phyloP scores from a whole-genome alignment of 2,888 invertebrate species.

The Dusona sp. region DNA sequence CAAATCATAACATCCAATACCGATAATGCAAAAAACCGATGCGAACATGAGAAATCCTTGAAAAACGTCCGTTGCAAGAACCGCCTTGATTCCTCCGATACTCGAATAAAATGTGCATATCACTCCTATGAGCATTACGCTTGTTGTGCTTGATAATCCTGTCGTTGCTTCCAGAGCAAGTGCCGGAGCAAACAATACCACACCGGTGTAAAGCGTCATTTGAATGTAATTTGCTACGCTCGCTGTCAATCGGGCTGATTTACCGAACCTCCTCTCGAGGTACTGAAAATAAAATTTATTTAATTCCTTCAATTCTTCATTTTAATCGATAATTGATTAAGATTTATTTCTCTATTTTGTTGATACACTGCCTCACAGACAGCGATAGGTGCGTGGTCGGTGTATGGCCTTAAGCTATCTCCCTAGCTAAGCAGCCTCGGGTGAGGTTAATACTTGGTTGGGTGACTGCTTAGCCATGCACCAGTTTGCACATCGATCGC shows the following conservation, averaged over 20 bases:
- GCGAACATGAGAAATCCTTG: conserved; percentile 94
- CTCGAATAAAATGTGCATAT: conserved; percentile 95
- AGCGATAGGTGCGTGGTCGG: no score
- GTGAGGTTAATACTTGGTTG: no score
- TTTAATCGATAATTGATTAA: background rate
- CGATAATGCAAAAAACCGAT: conserved; percentile 92
- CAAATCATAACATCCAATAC: conserved; percentile 88
- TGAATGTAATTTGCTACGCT: conserved; percentile 87
- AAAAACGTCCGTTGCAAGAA: conserved; percentile 94
- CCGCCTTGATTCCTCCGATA: conserved; percentile 96
- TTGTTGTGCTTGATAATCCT: conserved; percentile 84
- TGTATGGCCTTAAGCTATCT: no score
- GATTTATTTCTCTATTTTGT: background rate
- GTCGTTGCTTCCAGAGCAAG: conserved; percentile 87
- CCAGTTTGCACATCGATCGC: no score
- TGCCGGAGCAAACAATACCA: conserved; percentile 88
- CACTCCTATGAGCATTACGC: conserved; percentile 85
- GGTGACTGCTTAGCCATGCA: no score
- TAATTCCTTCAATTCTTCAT: background rate
- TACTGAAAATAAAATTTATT: conserved; percentile 85
- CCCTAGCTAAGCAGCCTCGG: no score
- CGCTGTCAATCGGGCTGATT: conserved; percentile 85
- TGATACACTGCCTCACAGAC: background rate
- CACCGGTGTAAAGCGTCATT: conserved; percentile 86
- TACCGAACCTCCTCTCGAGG: conserved; percentile 87